Percentiles rank a stretch among this genome's conserved stretches.
Evolutionary conservation across 2,113 vertebrate genomes (phyloP).

Genomic region (Onychostoma macrolepis): DNA sequence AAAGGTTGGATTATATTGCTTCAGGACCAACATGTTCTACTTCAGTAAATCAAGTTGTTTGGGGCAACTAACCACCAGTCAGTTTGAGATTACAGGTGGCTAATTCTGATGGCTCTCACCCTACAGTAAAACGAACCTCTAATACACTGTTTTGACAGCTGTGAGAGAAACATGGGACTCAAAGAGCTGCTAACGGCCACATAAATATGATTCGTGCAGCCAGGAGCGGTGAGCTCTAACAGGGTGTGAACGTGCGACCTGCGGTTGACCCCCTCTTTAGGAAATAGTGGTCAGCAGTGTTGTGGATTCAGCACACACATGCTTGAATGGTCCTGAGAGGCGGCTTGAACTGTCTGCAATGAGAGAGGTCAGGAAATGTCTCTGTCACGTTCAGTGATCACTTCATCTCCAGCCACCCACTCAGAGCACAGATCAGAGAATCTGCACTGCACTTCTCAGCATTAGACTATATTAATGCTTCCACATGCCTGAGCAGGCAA

Average conservation of each 20-base stretch:
- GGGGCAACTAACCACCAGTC: neutral
- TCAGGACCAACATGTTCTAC: neutral
- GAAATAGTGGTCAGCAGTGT: conserved; percentile 14
- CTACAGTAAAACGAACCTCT: conserved; percentile 3
- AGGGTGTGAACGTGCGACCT: conserved; percentile 21
- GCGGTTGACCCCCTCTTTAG: conserved; percentile 43
- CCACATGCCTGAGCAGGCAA: neutral
- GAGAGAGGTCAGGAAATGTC: conserved; percentile 39
- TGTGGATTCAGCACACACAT: conserved; percentile 18
- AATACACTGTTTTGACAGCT: conserved; percentile 33
- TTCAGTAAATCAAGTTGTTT: neutral
- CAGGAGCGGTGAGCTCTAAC: neutral
- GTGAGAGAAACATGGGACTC: neutral
- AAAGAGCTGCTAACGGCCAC: conserved; percentile 22
- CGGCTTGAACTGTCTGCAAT: conserved; percentile 13
- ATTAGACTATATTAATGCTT: conserved; percentile 13
- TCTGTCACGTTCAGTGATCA: neutral
- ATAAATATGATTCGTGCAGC: conserved; percentile 30
- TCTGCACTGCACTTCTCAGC: conserved; percentile 9
- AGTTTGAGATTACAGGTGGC: conserved; percentile 6
- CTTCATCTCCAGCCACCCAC: conserved; percentile 4
- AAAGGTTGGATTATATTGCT: neutral
- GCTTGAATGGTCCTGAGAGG: conserved; percentile 31
- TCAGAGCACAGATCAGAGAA: conserved; percentile 15
- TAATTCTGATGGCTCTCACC: conserved; percentile 14